Percentiles rank a stretch among this genome's conserved stretches.
phyloP scores from a whole-genome alignment of 1,140 invertebrate species.

The Drosophila sp. region DNA sequence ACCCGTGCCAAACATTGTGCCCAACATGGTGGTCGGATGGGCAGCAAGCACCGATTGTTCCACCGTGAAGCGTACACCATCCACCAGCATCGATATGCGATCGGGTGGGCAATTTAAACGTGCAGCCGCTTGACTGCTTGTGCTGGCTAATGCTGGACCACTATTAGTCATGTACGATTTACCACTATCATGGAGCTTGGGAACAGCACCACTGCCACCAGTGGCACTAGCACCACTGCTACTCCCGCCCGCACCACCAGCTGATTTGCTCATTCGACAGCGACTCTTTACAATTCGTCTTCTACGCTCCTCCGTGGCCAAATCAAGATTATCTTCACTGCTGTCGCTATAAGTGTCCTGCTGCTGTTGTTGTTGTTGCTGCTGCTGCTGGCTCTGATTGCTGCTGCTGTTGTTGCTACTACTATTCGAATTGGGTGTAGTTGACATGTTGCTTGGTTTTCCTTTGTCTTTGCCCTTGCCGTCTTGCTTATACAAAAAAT shows the following conservation, averaged over 20 bases:
- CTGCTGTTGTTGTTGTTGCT: constrained; percentile 46
- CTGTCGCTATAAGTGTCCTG: constrained; percentile 85
- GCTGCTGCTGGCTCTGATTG: constrained; percentile 47
- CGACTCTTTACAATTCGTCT: constrained; percentile 87
- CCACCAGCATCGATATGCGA: constrained; percentile 94
- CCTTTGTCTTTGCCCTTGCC: not conserved
- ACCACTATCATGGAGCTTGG: constrained; percentile 58
- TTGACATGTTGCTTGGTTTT: constrained; percentile 71
- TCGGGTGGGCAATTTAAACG: constrained; percentile 57
- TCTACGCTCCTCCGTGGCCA: constrained; percentile 85
- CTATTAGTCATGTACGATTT: constrained; percentile 29
- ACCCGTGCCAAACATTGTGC: constrained; percentile 98
- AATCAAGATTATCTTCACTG: constrained; percentile 87
- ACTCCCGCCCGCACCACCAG: constrained; percentile 36
- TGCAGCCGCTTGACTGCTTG: constrained; percentile 36
- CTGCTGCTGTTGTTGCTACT: constrained; percentile 71
- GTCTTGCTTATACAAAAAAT: not conserved
- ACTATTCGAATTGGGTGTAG: constrained; percentile 73
- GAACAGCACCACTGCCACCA: constrained; percentile 57
- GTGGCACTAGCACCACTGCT: constrained; percentile 29
- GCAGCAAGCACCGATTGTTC: constrained; percentile 95
- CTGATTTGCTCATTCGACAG: constrained; percentile 58
- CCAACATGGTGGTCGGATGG: constrained; percentile 96
- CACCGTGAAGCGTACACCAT: constrained; percentile 95
- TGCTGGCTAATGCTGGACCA: constrained; percentile 15